Conservation (phyloP, 2,113 vertebrate species). For the Chitala chitala region DNA sequence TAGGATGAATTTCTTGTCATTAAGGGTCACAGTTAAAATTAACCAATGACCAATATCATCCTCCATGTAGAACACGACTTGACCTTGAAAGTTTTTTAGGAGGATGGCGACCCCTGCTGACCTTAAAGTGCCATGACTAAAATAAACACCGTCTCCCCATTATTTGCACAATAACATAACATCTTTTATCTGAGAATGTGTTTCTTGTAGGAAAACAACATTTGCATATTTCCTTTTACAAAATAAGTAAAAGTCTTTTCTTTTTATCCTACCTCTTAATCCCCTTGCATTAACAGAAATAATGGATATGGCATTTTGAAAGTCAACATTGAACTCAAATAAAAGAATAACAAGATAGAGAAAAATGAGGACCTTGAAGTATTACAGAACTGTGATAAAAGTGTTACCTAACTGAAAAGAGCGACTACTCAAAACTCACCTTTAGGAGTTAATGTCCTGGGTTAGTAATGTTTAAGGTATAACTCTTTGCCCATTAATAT, state of each 20-base stretch:
- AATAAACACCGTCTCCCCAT: neutral
- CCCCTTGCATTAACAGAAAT: neutral
- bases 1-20: neutral
- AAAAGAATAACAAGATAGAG: no score
- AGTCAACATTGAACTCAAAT: constrained; percentile 2
- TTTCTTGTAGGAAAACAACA: neutral
- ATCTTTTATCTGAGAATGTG: neutral
- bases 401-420: no score
- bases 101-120: neutral
- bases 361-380: no score
- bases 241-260: neutral
- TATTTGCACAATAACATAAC: neutral
- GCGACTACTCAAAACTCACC: no score
- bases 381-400: neutral
- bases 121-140: neutral
- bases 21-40: neutral
- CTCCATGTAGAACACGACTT: neutral
- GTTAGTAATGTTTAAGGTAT: neutral
- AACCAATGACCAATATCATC: neutral
- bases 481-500: neutral
- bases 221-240: neutral
- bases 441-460: no score
- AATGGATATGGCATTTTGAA: neutral
- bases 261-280: neutral
- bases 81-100: neutral